A percentile compares a stretch with the other conserved stretches of the same genome.
phyloP scores from a whole-genome alignment of 2,797 vertebrate species.

The Monodelphis domestica region DNA sequence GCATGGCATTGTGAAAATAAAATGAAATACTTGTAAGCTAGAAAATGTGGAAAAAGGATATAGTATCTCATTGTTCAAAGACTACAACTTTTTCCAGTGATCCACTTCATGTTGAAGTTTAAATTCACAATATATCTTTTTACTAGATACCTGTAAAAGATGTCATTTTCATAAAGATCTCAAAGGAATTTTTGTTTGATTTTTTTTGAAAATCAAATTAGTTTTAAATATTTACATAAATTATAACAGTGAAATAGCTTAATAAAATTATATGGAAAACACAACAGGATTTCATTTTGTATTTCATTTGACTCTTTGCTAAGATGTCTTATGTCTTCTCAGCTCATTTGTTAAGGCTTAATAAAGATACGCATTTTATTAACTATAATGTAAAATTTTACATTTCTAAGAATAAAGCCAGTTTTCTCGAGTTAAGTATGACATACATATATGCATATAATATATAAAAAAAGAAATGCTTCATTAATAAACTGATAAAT shows the following conservation, averaged over 20 bases:
- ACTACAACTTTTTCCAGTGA: neutral
- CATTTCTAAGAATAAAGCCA: neutral
- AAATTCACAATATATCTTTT: neutral
- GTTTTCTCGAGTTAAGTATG: too few species aligned
- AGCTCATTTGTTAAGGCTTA: constrained; percentile 27
- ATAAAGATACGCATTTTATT: neutral
- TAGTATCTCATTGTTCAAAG: neutral
- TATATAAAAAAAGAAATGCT: too few species aligned
- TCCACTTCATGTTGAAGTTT: neutral
- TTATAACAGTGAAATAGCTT: too few species aligned
- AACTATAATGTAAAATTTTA: constrained; percentile 13
- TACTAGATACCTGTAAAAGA: constrained; percentile 19
- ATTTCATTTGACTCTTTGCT: constrained; percentile 46
- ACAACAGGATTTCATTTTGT: neutral
- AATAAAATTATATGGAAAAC: constrained; percentile 51
- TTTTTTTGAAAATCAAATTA: constrained; percentile 50
- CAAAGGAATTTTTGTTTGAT: neutral
- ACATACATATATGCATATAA: too few species aligned
- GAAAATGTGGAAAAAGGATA: neutral
- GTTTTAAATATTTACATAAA: constrained; percentile 46
- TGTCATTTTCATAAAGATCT: constrained; percentile 38
- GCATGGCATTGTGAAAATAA: too few species aligned
- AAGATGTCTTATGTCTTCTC: constrained; percentile 45
- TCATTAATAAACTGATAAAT: neutral
- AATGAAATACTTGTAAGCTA: neutral